Conservation (phyloP, 2,797 vertebrate genomes). For the Bradypodion ventrale region DNA sequence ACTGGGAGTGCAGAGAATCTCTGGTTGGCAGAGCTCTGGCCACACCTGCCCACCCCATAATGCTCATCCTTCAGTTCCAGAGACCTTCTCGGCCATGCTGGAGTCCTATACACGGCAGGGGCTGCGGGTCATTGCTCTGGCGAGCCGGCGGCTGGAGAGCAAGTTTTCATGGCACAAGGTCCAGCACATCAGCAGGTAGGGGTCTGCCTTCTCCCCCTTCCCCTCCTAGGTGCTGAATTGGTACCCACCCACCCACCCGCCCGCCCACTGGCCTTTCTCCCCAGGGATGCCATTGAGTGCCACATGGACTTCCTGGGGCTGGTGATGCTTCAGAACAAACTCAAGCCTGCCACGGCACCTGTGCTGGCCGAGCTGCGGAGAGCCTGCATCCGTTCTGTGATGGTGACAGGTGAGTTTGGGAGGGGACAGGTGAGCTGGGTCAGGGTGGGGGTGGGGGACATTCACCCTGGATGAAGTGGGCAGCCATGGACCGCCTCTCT, state of each 20-base stretch:
- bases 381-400: slow-evolving; percentile 46
- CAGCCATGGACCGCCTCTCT: no score
- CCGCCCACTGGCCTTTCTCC: no score
- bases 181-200: slow-evolving; percentile 41
- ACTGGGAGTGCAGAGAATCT: no score
- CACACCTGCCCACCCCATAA: neutral
- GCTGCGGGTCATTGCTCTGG: slow-evolving; percentile 52
- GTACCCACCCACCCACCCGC: no score
- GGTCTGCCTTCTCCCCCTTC: neutral
- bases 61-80: slow-evolving; percentile 37
- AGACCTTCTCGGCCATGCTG: slow-evolving; percentile 45
- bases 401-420: slow-evolving; percentile 27
- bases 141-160: slow-evolving; percentile 40
- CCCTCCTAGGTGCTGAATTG: no score
- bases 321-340: slow-evolving; percentile 57
- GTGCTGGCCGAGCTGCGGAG: slow-evolving; percentile 40
- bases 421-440: neutral
- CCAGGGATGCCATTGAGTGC: slow-evolving; percentile 42
- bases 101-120: slow-evolving; percentile 48
- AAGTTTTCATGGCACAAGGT: slow-evolving; percentile 51
- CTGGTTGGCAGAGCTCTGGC: no score
- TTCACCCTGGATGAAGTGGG: no score
- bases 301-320: slow-evolving; percentile 55
- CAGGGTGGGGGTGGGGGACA: no score
- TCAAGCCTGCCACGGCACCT: slow-evolving; percentile 44